phyloP scores from a whole-genome alignment of 2,113 vertebrate species.

The Zosterops lateralis region DNA sequence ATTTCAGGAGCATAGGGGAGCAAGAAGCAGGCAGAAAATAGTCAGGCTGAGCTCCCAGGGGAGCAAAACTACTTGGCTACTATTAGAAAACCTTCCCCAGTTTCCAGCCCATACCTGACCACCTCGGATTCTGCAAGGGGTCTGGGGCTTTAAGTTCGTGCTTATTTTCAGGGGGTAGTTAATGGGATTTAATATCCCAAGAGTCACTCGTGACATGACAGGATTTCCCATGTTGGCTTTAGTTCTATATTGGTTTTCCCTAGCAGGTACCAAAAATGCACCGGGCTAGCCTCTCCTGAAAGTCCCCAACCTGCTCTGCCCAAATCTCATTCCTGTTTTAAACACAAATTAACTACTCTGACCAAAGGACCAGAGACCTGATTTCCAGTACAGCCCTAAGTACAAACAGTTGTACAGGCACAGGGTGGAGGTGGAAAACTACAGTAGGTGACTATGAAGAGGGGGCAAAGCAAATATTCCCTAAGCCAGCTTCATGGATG shows the following conservation, averaged over 20 bases:
- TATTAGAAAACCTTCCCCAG: neutral
- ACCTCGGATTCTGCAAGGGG: neutral
- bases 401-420: neutral
- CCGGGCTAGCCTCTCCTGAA: neutral
- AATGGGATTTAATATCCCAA: neutral
- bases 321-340: neutral
- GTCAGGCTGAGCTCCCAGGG: neutral
- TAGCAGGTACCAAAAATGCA: neutral
- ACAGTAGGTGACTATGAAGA: neutral
- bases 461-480: neutral
- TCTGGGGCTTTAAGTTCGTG: neutral
- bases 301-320: neutral
- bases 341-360: neutral
- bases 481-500: neutral
- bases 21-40: neutral
- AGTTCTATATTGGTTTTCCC: neutral
- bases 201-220: neutral
- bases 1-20: fast-evolving
- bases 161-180: neutral
- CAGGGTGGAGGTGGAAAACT: neutral
- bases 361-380: neutral
- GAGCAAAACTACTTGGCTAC: neutral
- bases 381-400: neutral
- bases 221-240: neutral
- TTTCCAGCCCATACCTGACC: neutral